Evolutionary conservation across 2,888 invertebrate species (phyloP).

Genomic region (Tortrix viridana): DNA sequence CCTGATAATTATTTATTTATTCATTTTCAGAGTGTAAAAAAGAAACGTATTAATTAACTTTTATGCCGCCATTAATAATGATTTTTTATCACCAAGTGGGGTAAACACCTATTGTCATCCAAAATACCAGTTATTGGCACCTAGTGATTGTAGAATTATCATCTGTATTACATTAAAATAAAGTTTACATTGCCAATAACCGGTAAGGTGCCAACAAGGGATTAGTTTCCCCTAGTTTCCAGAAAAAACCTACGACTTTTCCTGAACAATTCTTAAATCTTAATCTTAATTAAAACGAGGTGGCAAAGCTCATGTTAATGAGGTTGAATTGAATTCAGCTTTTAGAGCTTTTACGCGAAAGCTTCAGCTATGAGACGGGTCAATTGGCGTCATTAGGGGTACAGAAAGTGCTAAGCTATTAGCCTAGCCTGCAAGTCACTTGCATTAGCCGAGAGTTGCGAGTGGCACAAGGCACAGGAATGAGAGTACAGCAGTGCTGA

Average conservation of each 20-base stretch:
- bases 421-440: slow-evolving; percentile 36
- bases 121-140: too few relatives aligned
- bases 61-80: too few relatives aligned
- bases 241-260: neutral
- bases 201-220: too few relatives aligned
- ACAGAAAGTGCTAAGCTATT: slow-evolving; percentile 31
- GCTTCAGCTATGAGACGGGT: slow-evolving; percentile 23
- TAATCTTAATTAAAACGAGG: slow-evolving; percentile 8
- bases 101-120: too few relatives aligned
- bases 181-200: too few relatives aligned
- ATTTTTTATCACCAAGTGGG: too few relatives aligned
- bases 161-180: too few relatives aligned
- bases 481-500: neutral
- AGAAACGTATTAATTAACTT: too few relatives aligned
- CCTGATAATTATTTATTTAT: too few relatives aligned
- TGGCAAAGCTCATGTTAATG: slow-evolving; percentile 20
- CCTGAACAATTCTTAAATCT: neutral
- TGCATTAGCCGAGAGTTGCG: slow-evolving; percentile 30
- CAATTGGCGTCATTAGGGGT: slow-evolving; percentile 30
- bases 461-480: slow-evolving; percentile 7
- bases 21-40: too few relatives aligned
- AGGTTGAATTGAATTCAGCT: slow-evolving; percentile 13
- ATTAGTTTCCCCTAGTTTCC: too few relatives aligned
- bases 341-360: slow-evolving; percentile 22
- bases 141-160: too few relatives aligned